Conservation (phyloP, 2,797 vertebrate genomes). For the Benthosema pterotum region DNA sequence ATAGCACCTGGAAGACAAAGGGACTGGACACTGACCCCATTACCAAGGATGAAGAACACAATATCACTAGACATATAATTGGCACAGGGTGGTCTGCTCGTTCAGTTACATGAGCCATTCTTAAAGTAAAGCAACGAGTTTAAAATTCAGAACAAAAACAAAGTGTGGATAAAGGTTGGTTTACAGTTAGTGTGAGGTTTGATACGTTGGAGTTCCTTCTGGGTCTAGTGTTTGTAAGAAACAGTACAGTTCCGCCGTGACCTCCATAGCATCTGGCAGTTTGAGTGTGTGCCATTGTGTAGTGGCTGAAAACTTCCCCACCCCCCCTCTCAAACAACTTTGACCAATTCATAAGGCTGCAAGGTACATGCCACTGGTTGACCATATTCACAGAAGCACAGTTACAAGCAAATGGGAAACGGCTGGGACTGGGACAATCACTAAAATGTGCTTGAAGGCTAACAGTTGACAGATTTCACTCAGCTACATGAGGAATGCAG, state of each 20-base stretch:
- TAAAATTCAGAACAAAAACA: slow-evolving; percentile 51
- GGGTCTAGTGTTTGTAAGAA: slow-evolving; percentile 65
- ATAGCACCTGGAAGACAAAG: slow-evolving; percentile 90
- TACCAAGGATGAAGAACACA: slow-evolving; percentile 70
- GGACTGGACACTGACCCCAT: slow-evolving; percentile 83
- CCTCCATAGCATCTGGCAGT: slow-evolving; percentile 79
- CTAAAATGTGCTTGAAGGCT: slow-evolving; percentile 64
- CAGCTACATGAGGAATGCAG: slow-evolving; percentile 70
- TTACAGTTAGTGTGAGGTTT: slow-evolving; percentile 74
- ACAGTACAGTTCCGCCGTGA: slow-evolving; percentile 58
- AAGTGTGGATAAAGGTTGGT: slow-evolving; percentile 44
- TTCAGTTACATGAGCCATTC: slow-evolving; percentile 52
- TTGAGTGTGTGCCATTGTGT: slow-evolving; percentile 67
- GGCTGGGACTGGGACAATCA: slow-evolving; percentile 55
- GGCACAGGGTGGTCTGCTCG: slow-evolving; percentile 74
- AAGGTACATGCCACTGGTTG: slow-evolving; percentile 66
- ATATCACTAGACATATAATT: slow-evolving; percentile 76
- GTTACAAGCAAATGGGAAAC: slow-evolving; percentile 61
- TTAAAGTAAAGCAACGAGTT: slow-evolving; percentile 51
- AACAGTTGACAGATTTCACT: slow-evolving; percentile 55
- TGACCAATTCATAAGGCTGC: slow-evolving; percentile 72
- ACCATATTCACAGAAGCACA: slow-evolving; percentile 68
- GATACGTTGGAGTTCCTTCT: slow-evolving; percentile 59
- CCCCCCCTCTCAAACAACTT: slow-evolving; percentile 31
- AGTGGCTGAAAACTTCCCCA: slow-evolving; percentile 54